phyloP scores from a whole-genome alignment of 2,113 vertebrate species.

The Haplochromis burtoni region DNA sequence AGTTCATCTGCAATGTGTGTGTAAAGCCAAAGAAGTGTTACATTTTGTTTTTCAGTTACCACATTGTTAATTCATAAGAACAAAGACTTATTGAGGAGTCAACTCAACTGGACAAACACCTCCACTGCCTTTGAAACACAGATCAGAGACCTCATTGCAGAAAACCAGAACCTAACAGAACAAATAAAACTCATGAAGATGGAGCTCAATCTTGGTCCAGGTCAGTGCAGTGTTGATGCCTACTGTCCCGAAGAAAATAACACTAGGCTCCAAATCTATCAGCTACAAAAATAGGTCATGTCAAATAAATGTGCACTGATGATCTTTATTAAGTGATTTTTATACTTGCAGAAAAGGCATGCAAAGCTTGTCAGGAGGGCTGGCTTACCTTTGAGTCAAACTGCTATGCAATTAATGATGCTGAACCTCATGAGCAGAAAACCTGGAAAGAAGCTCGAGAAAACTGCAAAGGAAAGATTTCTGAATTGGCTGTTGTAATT shows the following conservation, averaged over 20 bases:
- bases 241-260: not conserved
- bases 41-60: not conserved
- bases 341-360: not conserved
- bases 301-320: not conserved
- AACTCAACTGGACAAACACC: not conserved
- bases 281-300: not conserved
- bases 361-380: accelerated
- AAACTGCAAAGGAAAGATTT: not conserved
- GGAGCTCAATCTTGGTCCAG: not conserved
- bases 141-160: not conserved
- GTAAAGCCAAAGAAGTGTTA: not conserved
- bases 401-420: not conserved
- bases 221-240: not conserved
- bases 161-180: not conserved
- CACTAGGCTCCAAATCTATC: not conserved
- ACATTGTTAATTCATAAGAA: not conserved
- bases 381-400: accelerated
- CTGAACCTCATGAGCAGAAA: accelerated
- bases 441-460: not conserved
- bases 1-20: accelerated
- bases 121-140: not conserved
- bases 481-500: not conserved
- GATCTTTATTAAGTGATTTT: not conserved
- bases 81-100: not conserved
- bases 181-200: not conserved